These are phyloP conservation scores for Hepsetus odoe DNA, from an alignment of 2,113 vertebrate genomes.

Conservation along the genomic window DNA sequence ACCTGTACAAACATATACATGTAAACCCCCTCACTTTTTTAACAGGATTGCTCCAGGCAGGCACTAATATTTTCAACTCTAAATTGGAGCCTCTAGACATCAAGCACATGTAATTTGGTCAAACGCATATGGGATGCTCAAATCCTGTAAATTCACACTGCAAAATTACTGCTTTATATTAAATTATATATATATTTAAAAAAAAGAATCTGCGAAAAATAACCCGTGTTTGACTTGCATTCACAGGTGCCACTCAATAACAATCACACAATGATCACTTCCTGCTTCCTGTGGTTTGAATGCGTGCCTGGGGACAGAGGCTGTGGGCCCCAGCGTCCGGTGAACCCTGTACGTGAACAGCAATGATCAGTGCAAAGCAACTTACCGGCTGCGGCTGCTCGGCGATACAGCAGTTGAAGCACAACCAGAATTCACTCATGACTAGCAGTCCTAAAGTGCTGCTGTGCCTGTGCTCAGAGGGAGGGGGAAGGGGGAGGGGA, in stretches of 20 bases:
- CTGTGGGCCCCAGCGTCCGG: neutral
- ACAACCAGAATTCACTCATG: slow-evolving; percentile 93
- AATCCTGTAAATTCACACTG: too few relatives aligned
- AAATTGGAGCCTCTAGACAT: too few relatives aligned
- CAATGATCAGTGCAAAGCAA: slow-evolving; percentile 41
- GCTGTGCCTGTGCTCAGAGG: slow-evolving; percentile 30
- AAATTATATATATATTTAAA: too few relatives aligned
- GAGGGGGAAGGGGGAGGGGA: neutral
- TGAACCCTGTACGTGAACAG: neutral
- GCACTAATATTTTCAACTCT: too few relatives aligned
- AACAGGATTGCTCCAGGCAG: too few relatives aligned
- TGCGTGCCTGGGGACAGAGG: neutral
- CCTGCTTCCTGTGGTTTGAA: slow-evolving; percentile 32
- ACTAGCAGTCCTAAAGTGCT: slow-evolving; percentile 66
- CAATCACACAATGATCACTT: slow-evolving; percentile 23
- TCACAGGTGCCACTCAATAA: slow-evolving; percentile 38
- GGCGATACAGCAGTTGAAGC: slow-evolving; percentile 93
- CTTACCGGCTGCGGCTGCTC: slow-evolving; percentile 90
- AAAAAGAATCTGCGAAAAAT: slow-evolving; percentile 9
- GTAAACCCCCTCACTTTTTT: too few relatives aligned
- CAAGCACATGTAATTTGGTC: too few relatives aligned
- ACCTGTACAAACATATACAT: too few relatives aligned
- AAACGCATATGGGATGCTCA: too few relatives aligned
- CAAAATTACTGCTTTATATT: neutral
- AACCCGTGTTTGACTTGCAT: neutral